Percentiles rank a stretch among this genome's conserved stretches.
phyloP scores from a whole-genome alignment of 2,113 vertebrate species.

The Epinephelus moara region DNA sequence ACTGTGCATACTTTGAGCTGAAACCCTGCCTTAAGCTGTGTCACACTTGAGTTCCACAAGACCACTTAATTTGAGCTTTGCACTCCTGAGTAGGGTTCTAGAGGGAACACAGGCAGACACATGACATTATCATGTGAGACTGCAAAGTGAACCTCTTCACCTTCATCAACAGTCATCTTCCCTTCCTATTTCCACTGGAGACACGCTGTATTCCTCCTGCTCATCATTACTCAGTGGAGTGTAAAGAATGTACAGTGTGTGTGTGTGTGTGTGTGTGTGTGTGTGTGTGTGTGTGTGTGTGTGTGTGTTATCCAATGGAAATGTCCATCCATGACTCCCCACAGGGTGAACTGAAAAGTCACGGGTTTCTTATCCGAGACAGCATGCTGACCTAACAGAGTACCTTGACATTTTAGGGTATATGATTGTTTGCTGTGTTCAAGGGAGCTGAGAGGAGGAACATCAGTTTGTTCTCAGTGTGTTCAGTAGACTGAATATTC shows the following conservation, averaged over 20 bases:
- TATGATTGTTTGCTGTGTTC: not conserved
- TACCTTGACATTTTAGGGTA: conserved; percentile 5
- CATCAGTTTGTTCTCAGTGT: not conserved
- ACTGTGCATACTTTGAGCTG: not conserved
- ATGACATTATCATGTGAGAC: conserved; percentile 59
- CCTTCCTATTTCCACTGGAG: not conserved
- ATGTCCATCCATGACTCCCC: conserved; percentile 33
- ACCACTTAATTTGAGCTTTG: conserved; percentile 3
- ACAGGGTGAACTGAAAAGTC: conserved; percentile 42
- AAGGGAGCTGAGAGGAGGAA: not conserved
- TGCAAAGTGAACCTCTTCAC: conserved; percentile 20
- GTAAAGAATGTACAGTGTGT: conserved; percentile 22
- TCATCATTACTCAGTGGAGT: conserved; percentile 24
- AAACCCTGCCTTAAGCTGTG: conserved; percentile 23
- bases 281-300: too few relatives aligned
- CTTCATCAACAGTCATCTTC: not conserved
- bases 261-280: too few relatives aligned
- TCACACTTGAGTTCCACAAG: conserved; percentile 28
- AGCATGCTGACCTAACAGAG: not conserved
- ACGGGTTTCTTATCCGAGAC: conserved; percentile 40
- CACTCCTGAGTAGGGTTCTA: conserved; percentile 3
- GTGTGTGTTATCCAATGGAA: too few relatives aligned
- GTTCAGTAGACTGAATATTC: not conserved
- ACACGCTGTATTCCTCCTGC: conserved; percentile 12
- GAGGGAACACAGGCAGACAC: conserved; percentile 31